Percentiles rank a stretch among this genome's conserved stretches.
phyloP scores from a whole-genome alignment of 2,888 invertebrate genomes.

The Polyommatus icarus region DNA sequence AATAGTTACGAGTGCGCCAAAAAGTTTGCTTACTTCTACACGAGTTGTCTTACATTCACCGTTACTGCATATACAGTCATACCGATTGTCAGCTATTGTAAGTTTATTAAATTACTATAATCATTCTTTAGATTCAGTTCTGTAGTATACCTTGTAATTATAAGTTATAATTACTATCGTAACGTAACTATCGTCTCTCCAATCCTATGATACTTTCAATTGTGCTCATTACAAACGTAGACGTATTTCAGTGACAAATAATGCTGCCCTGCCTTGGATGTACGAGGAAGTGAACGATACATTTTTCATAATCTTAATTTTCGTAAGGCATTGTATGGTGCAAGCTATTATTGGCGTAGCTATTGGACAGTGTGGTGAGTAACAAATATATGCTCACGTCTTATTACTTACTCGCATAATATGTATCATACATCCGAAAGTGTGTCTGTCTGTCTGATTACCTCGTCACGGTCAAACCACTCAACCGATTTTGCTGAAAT shows the following conservation, averaged over 20 bases:
- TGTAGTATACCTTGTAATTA: too few species aligned
- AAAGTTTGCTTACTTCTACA: slow-evolving; percentile 63
- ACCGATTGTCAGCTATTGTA: slow-evolving; percentile 61
- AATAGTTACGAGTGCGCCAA: slow-evolving; percentile 56
- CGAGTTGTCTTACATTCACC: slow-evolving; percentile 64
- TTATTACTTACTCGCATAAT: too few species aligned
- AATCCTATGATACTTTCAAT: too few species aligned
- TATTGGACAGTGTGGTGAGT: slow-evolving; percentile 16
- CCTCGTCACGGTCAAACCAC: too few species aligned
- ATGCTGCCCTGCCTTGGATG: slow-evolving; percentile 13
- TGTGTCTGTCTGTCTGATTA: too few species aligned
- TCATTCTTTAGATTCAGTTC: too few species aligned
- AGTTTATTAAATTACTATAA: slow-evolving; percentile 36
- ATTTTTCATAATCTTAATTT: not conserved
- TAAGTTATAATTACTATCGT: too few species aligned
- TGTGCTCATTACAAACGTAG: too few species aligned
- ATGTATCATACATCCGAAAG: too few species aligned
- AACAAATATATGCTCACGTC: too few species aligned
- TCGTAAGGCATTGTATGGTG: not conserved
- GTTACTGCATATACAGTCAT: slow-evolving; percentile 60
- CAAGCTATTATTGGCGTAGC: slow-evolving; percentile 1
- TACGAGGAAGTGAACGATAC: not conserved
- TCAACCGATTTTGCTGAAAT: too few species aligned
- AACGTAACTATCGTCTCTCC: too few species aligned
- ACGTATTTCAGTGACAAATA: slow-evolving; percentile 8